Base-by-base conservation (phyloP, 2,888 invertebrate species). In the Epicampocera succincta region DNA sequence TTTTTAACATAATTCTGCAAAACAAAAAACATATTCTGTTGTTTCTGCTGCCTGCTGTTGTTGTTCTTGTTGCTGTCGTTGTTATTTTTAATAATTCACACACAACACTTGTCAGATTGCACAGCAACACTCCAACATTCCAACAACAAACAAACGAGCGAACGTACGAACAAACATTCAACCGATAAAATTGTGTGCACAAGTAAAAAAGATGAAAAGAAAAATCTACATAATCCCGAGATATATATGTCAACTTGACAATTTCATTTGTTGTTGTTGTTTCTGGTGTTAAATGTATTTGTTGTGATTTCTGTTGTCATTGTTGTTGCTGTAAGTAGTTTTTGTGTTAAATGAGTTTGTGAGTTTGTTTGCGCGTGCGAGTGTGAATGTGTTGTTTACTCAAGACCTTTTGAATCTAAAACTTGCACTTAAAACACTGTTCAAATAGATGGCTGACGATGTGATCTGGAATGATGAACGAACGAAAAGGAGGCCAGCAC, bases 181-280 rank as follows among this genome's bases (percentile, higher is more conserved):
- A 56, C 68, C 58, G 52, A 61, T 63, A 48, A 71, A 74, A 52
- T 54, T 60, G 56, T 68, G 46, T 68, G 74, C 63, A 65, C 65
- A 71, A 72, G 25, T 29, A 66, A 9, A 66, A 78, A 69, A 74
- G 54, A 74, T 66, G 44, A 72, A 65, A 84, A 63, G 69, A 77
- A 82, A 83, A 84, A 85, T 84, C 84, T 84, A 66, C 68, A 74
- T 83, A 81, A 84, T 89, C 86, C 88, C 86, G 85, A 88, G 88
- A 88, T 89, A 88, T 89, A 89, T 89, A 89, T 88, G 89, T 89
- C 89, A 88, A 88, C 88, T 88, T 88, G 88, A 89, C 88, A 88
- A 88, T 88, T 87, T 87, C 87, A 87, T 88, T 88, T 87, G 87
- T 85, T n/a, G 52, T 50, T 42, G 46, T 19, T 25, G 50, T 54